These are phyloP conservation scores for Limnephilus marmoratus DNA, from an alignment of 2,888 invertebrate species.

Conservation along the genomic window DNA sequence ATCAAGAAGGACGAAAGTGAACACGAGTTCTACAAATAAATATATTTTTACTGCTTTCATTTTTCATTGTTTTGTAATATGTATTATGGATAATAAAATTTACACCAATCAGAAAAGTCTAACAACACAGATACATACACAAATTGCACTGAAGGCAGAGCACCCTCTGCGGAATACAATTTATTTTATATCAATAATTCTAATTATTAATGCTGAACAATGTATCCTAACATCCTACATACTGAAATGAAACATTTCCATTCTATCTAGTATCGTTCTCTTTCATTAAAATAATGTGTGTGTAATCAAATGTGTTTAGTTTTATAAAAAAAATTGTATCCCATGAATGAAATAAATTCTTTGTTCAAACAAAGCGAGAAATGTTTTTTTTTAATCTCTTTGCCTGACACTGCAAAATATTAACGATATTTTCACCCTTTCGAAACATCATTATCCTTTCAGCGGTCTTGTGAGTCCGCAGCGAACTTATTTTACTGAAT, in stretches of 20 bases:
- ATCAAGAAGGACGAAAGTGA: conserved; percentile 99
- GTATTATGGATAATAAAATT: not conserved
- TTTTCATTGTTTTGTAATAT: not conserved
- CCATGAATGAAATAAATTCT: conserved; percentile 16
- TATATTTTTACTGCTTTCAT: not conserved
- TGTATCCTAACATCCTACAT: not conserved
- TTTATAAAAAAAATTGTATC: conserved; percentile 13
- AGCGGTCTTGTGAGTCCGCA: too few relatives aligned
- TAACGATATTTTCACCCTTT: too few relatives aligned
- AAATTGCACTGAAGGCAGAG: not conserved
- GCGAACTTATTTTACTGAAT: too few relatives aligned
- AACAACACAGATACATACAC: not conserved
- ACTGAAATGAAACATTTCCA: not conserved
- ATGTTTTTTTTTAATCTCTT: not conserved
- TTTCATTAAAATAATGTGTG: not conserved
- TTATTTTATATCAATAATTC: not conserved
- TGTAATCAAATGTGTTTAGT: conserved; percentile 22
- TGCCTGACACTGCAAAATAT: not conserved
- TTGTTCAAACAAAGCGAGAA: not conserved
- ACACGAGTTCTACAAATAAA: conserved; percentile 99
- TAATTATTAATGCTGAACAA: not conserved
- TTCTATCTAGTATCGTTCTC: not conserved
- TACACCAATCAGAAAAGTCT: not conserved
- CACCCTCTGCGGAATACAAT: not conserved
- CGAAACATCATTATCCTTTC: too few relatives aligned